Conservation (phyloP, 2,797 vertebrate species). For the Melopsittacus undulatus region DNA sequence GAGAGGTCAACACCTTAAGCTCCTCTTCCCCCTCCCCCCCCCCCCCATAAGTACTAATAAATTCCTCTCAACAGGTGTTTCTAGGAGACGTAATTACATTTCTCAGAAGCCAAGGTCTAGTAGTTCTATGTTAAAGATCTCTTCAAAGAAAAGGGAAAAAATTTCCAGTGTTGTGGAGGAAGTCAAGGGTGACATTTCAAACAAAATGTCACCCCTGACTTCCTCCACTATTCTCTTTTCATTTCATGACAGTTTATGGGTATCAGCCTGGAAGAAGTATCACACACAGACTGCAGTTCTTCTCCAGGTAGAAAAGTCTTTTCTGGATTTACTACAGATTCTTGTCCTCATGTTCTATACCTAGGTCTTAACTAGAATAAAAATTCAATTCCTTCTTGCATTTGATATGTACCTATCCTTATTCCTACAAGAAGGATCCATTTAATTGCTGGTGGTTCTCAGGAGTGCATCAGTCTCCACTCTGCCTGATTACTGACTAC, state of each 20-base stretch:
- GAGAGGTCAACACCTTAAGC: conserved; percentile 56
- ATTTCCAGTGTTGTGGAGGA: neutral
- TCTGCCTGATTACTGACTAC: neutral
- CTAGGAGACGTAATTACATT: conserved; percentile 16
- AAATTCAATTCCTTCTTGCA: neutral
- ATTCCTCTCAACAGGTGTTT: conserved; percentile 66
- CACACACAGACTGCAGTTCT: neutral
- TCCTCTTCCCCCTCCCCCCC: too few species aligned
- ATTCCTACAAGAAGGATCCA: neutral
- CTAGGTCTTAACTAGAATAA: neutral
- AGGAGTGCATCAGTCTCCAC: neutral
- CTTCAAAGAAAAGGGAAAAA: neutral
- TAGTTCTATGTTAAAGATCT: neutral
- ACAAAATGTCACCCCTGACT: neutral
- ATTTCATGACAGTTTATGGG: neutral
- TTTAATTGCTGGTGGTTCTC: neutral
- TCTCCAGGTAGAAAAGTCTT: neutral
- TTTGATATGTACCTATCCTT: neutral
- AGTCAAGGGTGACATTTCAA: too few species aligned
- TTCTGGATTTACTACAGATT: neutral
- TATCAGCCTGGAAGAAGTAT: neutral
- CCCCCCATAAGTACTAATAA: neutral
- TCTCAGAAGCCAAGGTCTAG: neutral
- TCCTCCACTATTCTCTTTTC: neutral
- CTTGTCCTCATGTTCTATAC: neutral